A percentile compares a stretch with the other conserved stretches of the same genome.
These are phyloP conservation scores for Hipparchia semele DNA, from an alignment of 2,888 invertebrate species.

Conservation along the genomic window DNA sequence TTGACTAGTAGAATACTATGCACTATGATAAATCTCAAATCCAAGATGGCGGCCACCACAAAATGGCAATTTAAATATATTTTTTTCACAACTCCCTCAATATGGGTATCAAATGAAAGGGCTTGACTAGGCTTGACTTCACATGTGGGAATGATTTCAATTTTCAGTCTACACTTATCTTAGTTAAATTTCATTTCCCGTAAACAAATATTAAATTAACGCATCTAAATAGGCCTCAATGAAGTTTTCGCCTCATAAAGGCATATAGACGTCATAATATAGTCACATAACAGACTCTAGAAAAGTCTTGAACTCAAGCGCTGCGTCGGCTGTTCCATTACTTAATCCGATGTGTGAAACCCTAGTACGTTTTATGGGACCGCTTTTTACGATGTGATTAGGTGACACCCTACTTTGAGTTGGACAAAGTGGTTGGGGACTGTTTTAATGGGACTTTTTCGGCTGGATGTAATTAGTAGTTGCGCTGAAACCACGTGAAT, in stretches of 20 bases:
- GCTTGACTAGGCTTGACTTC: too few relatives aligned
- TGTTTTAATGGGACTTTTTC: conserved; percentile 25
- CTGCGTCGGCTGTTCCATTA: conserved; percentile 27
- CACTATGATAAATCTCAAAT: too few relatives aligned
- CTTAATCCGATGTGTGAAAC: conserved; percentile 30
- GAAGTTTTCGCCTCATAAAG: neutral
- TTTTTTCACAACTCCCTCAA: too few relatives aligned
- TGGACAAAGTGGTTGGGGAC: conserved; percentile 21
- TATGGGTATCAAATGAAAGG: too few relatives aligned
- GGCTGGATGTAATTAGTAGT: conserved; percentile 23
- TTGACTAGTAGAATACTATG: too few relatives aligned
- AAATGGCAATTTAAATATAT: too few relatives aligned
- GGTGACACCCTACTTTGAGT: conserved; percentile 35
- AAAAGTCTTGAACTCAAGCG: conserved; percentile 10
- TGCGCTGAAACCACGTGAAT: conserved; percentile 2
- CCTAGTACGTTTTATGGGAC: conserved; percentile 34
- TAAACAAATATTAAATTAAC: too few relatives aligned
- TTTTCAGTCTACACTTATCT: too few relatives aligned
- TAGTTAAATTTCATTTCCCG: too few relatives aligned
- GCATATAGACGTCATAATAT: conserved; percentile 37
- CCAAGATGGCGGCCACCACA: too few relatives aligned
- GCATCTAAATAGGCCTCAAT: neutral
- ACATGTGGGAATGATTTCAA: too few relatives aligned
- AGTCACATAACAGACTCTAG: conserved; percentile 3
- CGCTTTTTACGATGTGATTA: conserved; percentile 37